Conservation (phyloP, 2,888 invertebrate genomes). For the Campoplex nolae region DNA sequence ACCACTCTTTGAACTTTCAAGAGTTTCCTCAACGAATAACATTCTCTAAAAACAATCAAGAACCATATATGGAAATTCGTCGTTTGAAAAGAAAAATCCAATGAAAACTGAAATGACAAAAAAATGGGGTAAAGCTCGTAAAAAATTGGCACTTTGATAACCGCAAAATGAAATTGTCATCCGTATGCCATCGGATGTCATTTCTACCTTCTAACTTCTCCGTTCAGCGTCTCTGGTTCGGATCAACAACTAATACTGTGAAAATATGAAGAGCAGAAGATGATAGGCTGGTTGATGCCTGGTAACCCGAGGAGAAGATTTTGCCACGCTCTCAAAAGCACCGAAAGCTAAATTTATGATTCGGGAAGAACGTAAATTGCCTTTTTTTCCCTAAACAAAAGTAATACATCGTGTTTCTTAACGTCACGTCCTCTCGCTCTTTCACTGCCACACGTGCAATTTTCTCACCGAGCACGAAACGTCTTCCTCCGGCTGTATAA, state of each 20-base stretch:
- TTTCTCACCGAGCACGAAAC: constrained; percentile 20
- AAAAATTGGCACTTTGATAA: not conserved
- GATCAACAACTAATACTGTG: not conserved
- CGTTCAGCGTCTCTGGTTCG: not conserved
- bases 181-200: not conserved
- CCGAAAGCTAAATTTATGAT: not conserved
- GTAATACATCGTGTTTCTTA: not conserved
- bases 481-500: constrained; percentile 17
- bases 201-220: not conserved
- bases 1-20: not conserved
- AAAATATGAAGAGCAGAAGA: not conserved
- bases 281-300: not conserved
- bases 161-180: constrained; percentile 1
- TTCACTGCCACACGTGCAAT: constrained; percentile 24
- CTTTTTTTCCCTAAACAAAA: constrained; percentile 40
- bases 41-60: not conserved
- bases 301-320: not conserved
- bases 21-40: not conserved
- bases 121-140: not conserved
- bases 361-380: constrained; percentile 35
- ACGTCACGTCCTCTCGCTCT: not conserved
- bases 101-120: not conserved
- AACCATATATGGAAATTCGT: not conserved
- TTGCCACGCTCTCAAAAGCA: not conserved
- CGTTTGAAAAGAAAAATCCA: not conserved